Base-by-base conservation (phyloP, 1,140 invertebrate species). In the Scaptodrosophila lebanonensis region DNA sequence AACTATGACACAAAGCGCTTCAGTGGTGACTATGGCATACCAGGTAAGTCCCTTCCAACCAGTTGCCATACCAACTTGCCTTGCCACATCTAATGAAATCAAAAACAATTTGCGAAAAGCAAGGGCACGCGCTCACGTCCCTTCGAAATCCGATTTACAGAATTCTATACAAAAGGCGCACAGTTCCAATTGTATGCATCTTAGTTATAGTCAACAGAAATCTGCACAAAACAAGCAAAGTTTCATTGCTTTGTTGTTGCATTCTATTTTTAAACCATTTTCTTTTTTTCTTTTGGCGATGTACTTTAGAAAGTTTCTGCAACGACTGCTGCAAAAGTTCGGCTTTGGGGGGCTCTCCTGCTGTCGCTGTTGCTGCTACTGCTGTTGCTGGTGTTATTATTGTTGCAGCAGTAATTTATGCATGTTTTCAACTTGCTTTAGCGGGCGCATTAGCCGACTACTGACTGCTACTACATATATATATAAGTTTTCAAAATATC, bases 21-120 rank as follows among this genome's bases (percentile, higher is more conserved):
- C 66, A 92, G 91, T 68, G 91, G 90, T 42, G 92, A 93, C 71
- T 93, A 93, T 83, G 92, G 93, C 67, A 89, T 93, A 56, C 92
- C 92, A 52, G 89, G 88, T 60, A 72, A 88, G 29, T 35, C 29
- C 30, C 32, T 39, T 39, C n/a, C n/a, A n/a, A n/a, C n/a, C n/a
- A n/a, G n/a, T n/a, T n/a, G n/a, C n/a, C n/a, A n/a, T n/a, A 87
- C 3, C 12, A 33, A 5, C 17, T 16, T 9, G 22, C 22, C 8
- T 25, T 25, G 22, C 22, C 22, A 25, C 3, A 4, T 25, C 22
- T 8, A 25, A 25, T n/a, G n/a, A n/a, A n/a, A 25, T 25, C 22
- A 25, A 25, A 25, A 51, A 58, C 15, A 38, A 9, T 15, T 9
- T 38, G n/a, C n/a, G n/a, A n/a, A n/a, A n/a, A n/a, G n/a, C n/a